Evolutionary conservation across 2,113 vertebrate species (phyloP).

Genomic region (Cyphomyrus discorhynchus): DNA sequence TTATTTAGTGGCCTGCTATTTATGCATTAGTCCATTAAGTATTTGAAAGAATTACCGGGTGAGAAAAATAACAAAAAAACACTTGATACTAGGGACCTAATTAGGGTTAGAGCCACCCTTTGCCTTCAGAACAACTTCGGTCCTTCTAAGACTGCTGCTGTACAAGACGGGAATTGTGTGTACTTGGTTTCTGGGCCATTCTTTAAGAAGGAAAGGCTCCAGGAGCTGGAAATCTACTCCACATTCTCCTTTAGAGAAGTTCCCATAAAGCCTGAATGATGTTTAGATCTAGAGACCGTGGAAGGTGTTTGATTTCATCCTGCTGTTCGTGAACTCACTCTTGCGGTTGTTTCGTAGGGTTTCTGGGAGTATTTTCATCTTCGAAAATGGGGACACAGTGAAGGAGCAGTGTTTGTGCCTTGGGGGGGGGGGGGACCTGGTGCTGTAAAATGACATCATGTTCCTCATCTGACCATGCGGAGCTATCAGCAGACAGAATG

Average conservation of each 20-base stretch:
- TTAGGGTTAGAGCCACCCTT: background rate
- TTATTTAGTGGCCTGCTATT: background rate
- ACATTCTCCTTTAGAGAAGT: background rate
- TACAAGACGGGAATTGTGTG: background rate
- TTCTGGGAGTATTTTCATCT: background rate
- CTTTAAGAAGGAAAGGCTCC: background rate
- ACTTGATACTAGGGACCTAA: background rate
- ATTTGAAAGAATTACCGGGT: background rate
- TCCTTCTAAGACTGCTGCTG: background rate
- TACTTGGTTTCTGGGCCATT: background rate
- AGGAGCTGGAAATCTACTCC: background rate
- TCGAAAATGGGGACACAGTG: background rate
- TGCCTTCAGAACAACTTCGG: background rate
- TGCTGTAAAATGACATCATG: background rate
- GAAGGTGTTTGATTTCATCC: background rate
- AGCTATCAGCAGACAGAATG: background rate
- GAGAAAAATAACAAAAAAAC: background rate
- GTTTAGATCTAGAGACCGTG: background rate
- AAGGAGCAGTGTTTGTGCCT: background rate
- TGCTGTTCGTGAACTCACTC: background rate
- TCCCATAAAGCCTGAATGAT: background rate
- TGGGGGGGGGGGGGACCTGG: background rate
- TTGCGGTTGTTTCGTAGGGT: background rate
- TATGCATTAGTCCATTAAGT: background rate
- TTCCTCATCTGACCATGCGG: background rate